Evolutionary conservation across 2,888 invertebrate genomes (phyloP).

Genomic region (Nephrotoma guestfalica): DNA sequence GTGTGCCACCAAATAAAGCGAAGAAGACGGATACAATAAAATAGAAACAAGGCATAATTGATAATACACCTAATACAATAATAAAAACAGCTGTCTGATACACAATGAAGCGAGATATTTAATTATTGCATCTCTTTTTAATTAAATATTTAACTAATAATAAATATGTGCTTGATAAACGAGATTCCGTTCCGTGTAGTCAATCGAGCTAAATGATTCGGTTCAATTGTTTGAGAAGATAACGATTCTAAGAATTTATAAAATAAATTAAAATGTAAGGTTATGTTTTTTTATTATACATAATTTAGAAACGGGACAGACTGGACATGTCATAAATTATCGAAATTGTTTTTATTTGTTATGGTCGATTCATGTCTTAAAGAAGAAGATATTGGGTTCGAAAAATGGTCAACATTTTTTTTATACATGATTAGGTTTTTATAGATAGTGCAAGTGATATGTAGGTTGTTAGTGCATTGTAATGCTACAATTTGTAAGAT

Average conservation of each 20-base stretch:
- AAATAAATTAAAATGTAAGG: not conserved
- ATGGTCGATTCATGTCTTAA: not conserved
- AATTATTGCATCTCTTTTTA: not conserved
- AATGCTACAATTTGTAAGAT: not conserved
- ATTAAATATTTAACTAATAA: not conserved
- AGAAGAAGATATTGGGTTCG: not conserved
- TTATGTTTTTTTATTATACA: not conserved
- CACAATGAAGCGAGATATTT: not conserved
- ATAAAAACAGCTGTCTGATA: not conserved
- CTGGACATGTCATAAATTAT: not conserved
- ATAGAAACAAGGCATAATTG: not conserved
- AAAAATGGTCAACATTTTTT: not conserved
- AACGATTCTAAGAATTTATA: not conserved
- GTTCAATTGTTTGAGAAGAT: not conserved
- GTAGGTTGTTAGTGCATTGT: not conserved
- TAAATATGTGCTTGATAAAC: not conserved
- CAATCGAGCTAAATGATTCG: not conserved
- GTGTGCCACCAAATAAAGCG: conserved; percentile 1
- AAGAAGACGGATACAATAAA: not conserved
- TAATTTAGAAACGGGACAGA: not conserved
- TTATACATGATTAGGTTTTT: not conserved
- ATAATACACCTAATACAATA: not conserved
- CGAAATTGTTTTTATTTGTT: not conserved
- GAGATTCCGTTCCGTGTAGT: not conserved
- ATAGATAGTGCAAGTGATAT: not conserved